A percentile compares a stretch with the other conserved stretches of the same genome.
These are phyloP conservation scores for Neotoma lepida DNA, from an alignment of 2,113 vertebrate species.

Conservation along the genomic window DNA sequence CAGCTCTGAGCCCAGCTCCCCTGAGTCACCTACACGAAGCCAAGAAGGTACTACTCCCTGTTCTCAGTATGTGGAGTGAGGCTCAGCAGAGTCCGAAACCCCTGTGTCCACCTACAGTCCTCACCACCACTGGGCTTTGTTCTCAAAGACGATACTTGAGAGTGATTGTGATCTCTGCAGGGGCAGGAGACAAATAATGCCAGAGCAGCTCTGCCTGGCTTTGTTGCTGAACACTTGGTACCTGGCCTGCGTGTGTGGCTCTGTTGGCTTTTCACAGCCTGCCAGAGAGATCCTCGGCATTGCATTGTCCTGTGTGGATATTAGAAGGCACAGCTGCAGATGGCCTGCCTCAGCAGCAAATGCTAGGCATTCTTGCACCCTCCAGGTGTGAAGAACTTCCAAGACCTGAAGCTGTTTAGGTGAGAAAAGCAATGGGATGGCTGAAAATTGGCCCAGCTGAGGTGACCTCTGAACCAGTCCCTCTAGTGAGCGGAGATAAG, in stretches of 20 bases:
- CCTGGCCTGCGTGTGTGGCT: neutral
- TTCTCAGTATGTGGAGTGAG: neutral
- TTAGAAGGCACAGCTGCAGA: neutral
- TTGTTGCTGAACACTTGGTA: neutral
- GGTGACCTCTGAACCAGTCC: conserved; percentile 53
- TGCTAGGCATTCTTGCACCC: fast-evolving
- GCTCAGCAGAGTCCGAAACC: neutral
- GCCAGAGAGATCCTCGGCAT: neutral
- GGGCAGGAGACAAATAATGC: neutral
- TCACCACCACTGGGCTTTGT: neutral
- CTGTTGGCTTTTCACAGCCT: neutral
- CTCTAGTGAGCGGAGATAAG: conserved; percentile 29
- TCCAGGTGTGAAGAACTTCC: neutral
- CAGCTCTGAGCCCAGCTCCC: neutral
- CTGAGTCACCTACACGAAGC: neutral
- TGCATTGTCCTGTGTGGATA: neutral
- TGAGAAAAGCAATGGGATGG: neutral
- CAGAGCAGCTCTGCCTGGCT: neutral
- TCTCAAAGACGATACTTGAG: neutral
- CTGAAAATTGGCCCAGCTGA: neutral
- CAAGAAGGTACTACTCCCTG: neutral
- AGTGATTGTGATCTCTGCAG: neutral
- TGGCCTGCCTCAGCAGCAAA: neutral
- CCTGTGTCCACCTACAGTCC: neutral
- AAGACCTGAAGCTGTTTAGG: neutral